phyloP scores from a whole-genome alignment of 2,113 vertebrate species.

The Cairina moschata region DNA sequence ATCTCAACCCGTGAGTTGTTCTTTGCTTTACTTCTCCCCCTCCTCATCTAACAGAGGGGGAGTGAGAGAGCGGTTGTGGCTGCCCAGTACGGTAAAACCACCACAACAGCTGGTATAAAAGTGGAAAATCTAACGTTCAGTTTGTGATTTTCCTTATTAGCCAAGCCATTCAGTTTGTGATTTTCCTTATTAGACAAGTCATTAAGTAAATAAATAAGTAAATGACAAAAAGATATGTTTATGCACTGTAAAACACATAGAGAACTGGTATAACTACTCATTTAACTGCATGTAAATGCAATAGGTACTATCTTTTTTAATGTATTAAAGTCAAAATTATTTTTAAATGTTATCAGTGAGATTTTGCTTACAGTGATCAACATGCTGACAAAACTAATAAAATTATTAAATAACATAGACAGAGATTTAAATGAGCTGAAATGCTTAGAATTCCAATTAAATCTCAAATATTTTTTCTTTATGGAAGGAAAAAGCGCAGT shows the following conservation, averaged over 20 bases:
- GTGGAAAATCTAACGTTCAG: not conserved
- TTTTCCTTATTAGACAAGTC: not conserved
- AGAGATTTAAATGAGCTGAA: not conserved
- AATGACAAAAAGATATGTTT: not conserved
- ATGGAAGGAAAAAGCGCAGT: not conserved
- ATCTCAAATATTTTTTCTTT: not conserved
- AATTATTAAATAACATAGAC: not conserved
- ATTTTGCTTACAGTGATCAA: not conserved
- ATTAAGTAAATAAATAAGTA: not conserved
- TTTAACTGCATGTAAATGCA: not conserved
- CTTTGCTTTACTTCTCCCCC: too few relatives aligned
- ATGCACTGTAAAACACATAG: not conserved
- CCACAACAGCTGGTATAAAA: not conserved
- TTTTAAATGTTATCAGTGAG: not conserved
- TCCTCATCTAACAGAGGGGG: too few relatives aligned
- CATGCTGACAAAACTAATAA: not conserved
- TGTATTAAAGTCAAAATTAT: not conserved
- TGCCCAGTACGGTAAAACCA: too few relatives aligned
- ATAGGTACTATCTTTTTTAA: not conserved
- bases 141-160: too few relatives aligned
- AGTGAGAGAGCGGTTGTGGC: too few relatives aligned
- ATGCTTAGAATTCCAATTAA: not conserved
- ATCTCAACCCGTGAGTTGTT: too few relatives aligned
- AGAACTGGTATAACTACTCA: not conserved
- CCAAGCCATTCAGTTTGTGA: not conserved